Evolutionary conservation across 2,797 vertebrate species (phyloP).

Genomic region (Phalanger gymnotis): DNA sequence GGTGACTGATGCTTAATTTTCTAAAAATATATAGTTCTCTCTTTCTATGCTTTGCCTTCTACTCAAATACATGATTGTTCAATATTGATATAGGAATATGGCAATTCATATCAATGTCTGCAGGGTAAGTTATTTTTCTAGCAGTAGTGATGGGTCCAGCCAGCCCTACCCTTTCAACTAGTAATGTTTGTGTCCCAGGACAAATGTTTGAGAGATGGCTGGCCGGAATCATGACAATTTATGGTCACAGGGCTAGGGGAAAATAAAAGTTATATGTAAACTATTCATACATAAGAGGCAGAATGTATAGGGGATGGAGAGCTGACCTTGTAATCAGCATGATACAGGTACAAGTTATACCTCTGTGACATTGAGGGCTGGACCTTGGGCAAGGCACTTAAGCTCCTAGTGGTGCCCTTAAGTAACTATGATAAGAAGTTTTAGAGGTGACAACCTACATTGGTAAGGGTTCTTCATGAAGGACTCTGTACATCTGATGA

Average conservation of each 20-base stretch:
- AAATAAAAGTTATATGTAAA: not conserved
- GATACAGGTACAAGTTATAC: not conserved
- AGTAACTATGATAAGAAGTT: not conserved
- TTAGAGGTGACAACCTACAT: not conserved
- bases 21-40: conserved; percentile 20
- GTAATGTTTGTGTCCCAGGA: not conserved
- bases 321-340: not conserved
- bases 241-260: not conserved
- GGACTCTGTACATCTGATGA: not conserved
- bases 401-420: not conserved
- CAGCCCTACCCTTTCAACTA: not conserved
- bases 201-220: not conserved
- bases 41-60: conserved; percentile 10
- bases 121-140: not conserved
- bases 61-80: not conserved
- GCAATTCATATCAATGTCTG: not conserved
- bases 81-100: not conserved
- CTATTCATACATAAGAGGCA: not conserved
- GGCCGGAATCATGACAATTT: not conserved
- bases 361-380: not conserved
- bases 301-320: not conserved
- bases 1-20: conserved; percentile 8
- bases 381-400: not conserved
- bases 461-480: not conserved
- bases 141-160: not conserved